Base-by-base conservation (phyloP, 2,888 invertebrate species). In the Luperina nickerlii region DNA sequence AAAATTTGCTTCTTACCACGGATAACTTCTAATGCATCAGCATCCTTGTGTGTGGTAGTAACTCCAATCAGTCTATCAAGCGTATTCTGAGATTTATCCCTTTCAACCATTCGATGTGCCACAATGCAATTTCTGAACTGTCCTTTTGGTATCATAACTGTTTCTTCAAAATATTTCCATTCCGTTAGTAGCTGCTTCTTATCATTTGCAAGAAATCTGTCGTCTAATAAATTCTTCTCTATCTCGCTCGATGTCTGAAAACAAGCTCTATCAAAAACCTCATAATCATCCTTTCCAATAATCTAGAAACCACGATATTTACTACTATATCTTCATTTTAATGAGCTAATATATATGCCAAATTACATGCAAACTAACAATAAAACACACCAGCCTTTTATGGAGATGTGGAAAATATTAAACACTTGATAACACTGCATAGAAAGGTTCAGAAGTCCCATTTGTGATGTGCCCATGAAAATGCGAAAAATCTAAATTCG, bases 261-360 rank as follows among this genome's bases (percentile, higher is more conserved):
- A 57, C 62, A 24, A 54, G 57, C 13, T 60, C 51, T 15, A 65
- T 48, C 68, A 54, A 42, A 60, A 48, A 74, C 38, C 18, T 32
- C 32, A 32, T 32, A 32, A 32, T 32, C 20, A 48, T 71, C 72
- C 66, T 75, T n/a, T 66, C n/a, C 66, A 83, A 73, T 83, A 42
- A 75, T 80, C 77, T 80, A 67, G 80, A 86, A 77, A 73, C 67
- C 48, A 54, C 15, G 24, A 18, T 38, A 71, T 82, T 71, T 87
- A 84, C 81, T 57, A 70, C 84, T 86, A 78, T 82, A 86, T 78
- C 42, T 79, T 71, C 7, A 87, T 84, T 87, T 72, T 82, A 86
- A 88, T 80, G 62, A 86, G 60, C 45, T 74, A 84, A 87, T 88
- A 84, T 79, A 87, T 73, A 88, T 87, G 86, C 79, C 87, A 88